phyloP scores from a whole-genome alignment of 2,797 vertebrate genomes.

The Gallirallus australis region DNA sequence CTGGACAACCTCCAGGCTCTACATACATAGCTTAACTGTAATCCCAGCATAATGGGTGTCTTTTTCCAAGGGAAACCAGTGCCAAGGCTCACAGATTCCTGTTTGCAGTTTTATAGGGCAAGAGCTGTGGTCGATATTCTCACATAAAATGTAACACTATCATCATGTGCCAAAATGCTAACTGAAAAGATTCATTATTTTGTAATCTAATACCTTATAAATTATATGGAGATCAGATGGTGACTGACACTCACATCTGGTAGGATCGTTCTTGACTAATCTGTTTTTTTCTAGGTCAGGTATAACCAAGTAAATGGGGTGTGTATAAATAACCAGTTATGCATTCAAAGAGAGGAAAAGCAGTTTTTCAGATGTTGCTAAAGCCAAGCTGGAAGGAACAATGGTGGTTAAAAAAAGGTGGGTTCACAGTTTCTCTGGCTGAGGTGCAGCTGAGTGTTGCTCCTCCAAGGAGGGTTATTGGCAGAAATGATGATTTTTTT shows the following conservation, averaged over 20 bases:
- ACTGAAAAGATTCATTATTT: slow-evolving; percentile 83
- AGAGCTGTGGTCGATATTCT: slow-evolving; percentile 72
- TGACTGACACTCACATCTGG: slow-evolving; percentile 77
- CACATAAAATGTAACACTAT: slow-evolving; percentile 74
- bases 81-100: slow-evolving; percentile 78
- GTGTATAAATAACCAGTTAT: slow-evolving; percentile 77
- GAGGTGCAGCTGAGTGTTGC: neutral
- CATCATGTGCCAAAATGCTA: slow-evolving; percentile 73
- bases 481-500: neutral
- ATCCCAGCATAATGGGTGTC: slow-evolving; percentile 75
- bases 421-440: slow-evolving; percentile 35
- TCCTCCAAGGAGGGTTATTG: slow-evolving; percentile 14
- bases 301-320: slow-evolving; percentile 48
- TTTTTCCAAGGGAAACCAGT: slow-evolving; percentile 64
- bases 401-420: slow-evolving; percentile 13
- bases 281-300: slow-evolving; percentile 43
- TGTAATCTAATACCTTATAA: slow-evolving; percentile 79
- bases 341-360: slow-evolving; percentile 67
- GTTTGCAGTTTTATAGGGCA: slow-evolving; percentile 79
- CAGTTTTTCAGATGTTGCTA: slow-evolving; percentile 45
- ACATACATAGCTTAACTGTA: slow-evolving; percentile 77
- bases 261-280: slow-evolving; percentile 46
- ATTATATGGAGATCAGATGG: slow-evolving; percentile 72
- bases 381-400: slow-evolving; percentile 42
- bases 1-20: slow-evolving; percentile 77